Evolutionary conservation across 1,140 invertebrate genomes (phyloP).

Genomic region (Archivesica marissinica): DNA sequence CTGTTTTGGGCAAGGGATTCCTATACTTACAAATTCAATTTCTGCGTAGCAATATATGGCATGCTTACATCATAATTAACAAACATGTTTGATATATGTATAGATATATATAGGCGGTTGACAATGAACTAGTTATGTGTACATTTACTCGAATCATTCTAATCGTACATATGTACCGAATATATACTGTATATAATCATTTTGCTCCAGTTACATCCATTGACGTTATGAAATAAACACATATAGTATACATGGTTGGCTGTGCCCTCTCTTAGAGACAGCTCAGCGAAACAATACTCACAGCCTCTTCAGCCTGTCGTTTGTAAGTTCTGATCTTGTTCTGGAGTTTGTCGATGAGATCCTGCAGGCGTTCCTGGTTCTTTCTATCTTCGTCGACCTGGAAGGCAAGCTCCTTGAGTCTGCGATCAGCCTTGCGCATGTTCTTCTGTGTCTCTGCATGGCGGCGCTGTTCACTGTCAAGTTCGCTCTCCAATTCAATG

Average conservation of each 20-base stretch:
- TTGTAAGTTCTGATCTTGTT: conserved; percentile 99
- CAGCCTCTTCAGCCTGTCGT: conserved; percentile 99
- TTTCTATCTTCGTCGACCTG: conserved; percentile 96
- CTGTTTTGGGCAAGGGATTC: no score
- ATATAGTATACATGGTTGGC: background rate
- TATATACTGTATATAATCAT: background rate
- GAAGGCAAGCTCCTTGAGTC: conserved; percentile 91
- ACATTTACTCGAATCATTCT: no score
- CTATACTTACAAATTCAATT: no score
- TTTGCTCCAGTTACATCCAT: background rate
- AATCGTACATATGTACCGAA: no score
- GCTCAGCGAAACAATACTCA: conserved; percentile 81
- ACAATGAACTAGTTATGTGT: no score
- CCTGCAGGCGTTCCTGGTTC: conserved; percentile 98
- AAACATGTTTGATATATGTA: no score
- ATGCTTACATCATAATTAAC: no score
- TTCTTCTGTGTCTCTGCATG: conserved; percentile 90
- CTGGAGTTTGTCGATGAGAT: conserved; percentile 99
- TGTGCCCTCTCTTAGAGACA: background rate
- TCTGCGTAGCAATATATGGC: no score
- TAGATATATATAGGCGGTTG: no score
- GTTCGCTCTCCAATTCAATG: conserved; percentile 96
- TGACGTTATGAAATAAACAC: background rate
- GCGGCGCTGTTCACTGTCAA: conserved; percentile 98
- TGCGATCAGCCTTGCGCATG: conserved; percentile 91